Evolutionary conservation across 2,888 invertebrate species (phyloP).

Genomic region (Ectemnius cavifrons): DNA sequence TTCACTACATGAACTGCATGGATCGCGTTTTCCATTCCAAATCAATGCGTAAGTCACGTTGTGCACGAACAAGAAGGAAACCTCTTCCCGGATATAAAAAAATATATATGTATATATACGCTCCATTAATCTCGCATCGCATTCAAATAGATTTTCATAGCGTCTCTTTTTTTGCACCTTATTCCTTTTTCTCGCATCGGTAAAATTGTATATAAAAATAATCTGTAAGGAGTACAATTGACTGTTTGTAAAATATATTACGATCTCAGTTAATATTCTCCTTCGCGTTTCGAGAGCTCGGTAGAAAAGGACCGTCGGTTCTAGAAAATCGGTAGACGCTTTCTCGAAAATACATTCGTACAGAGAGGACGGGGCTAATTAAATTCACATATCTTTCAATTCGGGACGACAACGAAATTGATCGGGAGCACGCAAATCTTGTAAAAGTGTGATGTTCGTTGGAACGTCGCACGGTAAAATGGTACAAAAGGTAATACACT

Average conservation of each 20-base stretch:
- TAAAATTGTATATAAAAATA: slow-evolving; percentile 74
- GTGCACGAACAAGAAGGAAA: slow-evolving; percentile 60
- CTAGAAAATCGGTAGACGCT: slow-evolving; percentile 32
- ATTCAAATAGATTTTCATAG: slow-evolving; percentile 48
- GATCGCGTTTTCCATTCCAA: slow-evolving; percentile 41
- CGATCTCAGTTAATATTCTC: slow-evolving; percentile 41
- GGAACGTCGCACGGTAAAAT: slow-evolving; percentile 28
- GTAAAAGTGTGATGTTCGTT: slow-evolving; percentile 38
- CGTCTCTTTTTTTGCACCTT: slow-evolving; percentile 23
- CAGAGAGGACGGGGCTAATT: slow-evolving; percentile 22
- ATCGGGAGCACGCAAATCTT: slow-evolving; percentile 34
- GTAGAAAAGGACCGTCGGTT: slow-evolving; percentile 41
- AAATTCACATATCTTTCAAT: slow-evolving; percentile 23
- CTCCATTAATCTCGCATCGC: slow-evolving; percentile 39
- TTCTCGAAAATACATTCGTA: slow-evolving; percentile 9
- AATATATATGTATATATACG: slow-evolving; percentile 59
- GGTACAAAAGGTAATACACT: slow-evolving; percentile 49
- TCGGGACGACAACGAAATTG: slow-evolving; percentile 34
- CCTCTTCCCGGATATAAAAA: slow-evolving; percentile 59
- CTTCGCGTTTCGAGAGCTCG: slow-evolving; percentile 47
- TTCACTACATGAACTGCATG: slow-evolving; percentile 48
- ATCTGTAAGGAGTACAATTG: slow-evolving; percentile 67
- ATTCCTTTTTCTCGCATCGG: slow-evolving; percentile 44
- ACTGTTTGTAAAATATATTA: slow-evolving; percentile 65
- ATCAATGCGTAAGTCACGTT: slow-evolving; percentile 48